Conservation (phyloP, 2,888 invertebrate species). For the Ethmia dodecea region DNA sequence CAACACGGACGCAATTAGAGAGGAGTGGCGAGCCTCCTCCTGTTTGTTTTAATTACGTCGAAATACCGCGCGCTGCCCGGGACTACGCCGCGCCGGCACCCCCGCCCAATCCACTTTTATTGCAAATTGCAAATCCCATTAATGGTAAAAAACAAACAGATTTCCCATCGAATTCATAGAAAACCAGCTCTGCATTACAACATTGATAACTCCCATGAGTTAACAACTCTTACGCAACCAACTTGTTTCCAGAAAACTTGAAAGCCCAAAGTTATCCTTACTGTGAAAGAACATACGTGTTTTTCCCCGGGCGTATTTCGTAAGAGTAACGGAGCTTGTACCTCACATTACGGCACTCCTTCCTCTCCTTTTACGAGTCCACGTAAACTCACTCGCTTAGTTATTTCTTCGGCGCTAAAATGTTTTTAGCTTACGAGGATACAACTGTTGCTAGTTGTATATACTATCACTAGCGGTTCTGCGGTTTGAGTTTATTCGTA, state of each 20-base stretch:
- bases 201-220: constrained; percentile 8
- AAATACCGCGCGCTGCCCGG: constrained; percentile 50
- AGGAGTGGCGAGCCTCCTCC: constrained; percentile 66
- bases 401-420: background rate
- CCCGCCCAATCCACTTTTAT: constrained; percentile 49
- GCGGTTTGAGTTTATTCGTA: too few relatives aligned
- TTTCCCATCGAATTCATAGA: constrained; percentile 11
- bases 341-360: constrained; percentile 6
- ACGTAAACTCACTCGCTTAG: background rate
- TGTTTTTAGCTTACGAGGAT: too few relatives aligned
- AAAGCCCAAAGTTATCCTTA: constrained; percentile 6
- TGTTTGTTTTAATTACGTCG: constrained; percentile 76
- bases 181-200: background rate
- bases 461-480: too few relatives aligned
- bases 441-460: too few relatives aligned
- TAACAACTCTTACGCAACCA: constrained; percentile 9
- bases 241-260: constrained; percentile 7
- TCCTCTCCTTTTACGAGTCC: constrained; percentile 7
- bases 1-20: constrained; percentile 72
- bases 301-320: constrained; percentile 7
- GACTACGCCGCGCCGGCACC: constrained; percentile 19
- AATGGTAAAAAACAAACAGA: constrained; percentile 53
- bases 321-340: constrained; percentile 2
- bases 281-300: constrained; percentile 3
- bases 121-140: constrained; percentile 62